Evolutionary conservation across 2,888 invertebrate genomes (phyloP), one percentile per base, ranked within the genome.

Genomic region (Octodonta nipae): DNA sequence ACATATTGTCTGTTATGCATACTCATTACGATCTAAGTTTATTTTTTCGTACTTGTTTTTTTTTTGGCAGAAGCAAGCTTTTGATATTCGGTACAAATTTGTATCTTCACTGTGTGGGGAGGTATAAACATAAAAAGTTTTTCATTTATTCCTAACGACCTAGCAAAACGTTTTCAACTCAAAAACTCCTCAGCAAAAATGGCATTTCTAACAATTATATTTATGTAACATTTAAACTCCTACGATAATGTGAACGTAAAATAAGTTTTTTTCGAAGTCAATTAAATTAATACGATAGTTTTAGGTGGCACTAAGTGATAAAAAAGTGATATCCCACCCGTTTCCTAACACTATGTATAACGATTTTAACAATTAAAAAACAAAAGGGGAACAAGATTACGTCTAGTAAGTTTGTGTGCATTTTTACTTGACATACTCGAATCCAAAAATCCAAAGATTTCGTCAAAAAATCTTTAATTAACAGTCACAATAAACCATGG

Each of bases 221-320:
- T 26, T 38, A 38, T 31, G 20, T 37, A 38, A n/a, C n/a, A n/a
- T n/a, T n/a, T n/a, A n/a, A n/a, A n/a, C n/a, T n/a, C n/a, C n/a
- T n/a, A n/a, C n/a, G n/a, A n/a, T n/a, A n/a, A n/a, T n/a, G n/a
- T n/a, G n/a, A n/a, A n/a, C n/a, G n/a, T n/a, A n/a, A n/a, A n/a
- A n/a, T n/a, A n/a, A n/a, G n/a, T n/a, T n/a, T n/a, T n/a, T n/a
- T n/a, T n/a, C n/a, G n/a, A n/a, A n/a, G n/a, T n/a, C n/a, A n/a
- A n/a, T n/a, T n/a, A n/a, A n/a, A n/a, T n/a, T n/a, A n/a, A n/a
- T n/a, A n/a, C 30, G 37, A 38, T 32, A 42, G 34, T 34, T 38
- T 30, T 37, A 34, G 42, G 38, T 40, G 41, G 40, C 39, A 36
- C 41, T 37, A 39, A 13, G 30, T 42, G 37, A 37, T 41, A 28